These are phyloP conservation scores for Physocephala rufipes DNA, from an alignment of 2,888 invertebrate genomes.

Conservation along the genomic window DNA sequence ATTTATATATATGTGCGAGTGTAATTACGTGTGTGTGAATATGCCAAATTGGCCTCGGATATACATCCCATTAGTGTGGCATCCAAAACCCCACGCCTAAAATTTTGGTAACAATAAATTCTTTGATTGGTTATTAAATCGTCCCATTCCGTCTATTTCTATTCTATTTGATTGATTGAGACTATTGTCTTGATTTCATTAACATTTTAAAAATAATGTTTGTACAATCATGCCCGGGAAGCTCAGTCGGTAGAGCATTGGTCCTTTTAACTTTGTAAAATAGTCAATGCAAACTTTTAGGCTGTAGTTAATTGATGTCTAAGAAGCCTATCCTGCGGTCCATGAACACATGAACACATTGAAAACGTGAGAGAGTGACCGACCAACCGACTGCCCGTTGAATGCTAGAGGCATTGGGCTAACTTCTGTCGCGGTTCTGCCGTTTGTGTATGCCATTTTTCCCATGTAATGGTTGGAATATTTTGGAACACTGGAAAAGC, in stretches of 20 bases:
- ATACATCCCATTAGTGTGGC: conserved; percentile 21
- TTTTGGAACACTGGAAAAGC: too few relatives aligned
- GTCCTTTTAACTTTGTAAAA: conserved; percentile 21
- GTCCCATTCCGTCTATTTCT: background rate
- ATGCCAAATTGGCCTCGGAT: background rate
- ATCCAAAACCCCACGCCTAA: background rate
- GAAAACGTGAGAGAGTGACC: background rate
- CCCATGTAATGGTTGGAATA: too few relatives aligned
- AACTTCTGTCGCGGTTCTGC: too few relatives aligned
- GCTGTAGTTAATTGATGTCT: too few relatives aligned
- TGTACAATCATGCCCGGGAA: too few relatives aligned
- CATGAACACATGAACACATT: too few relatives aligned
- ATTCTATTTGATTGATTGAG: background rate
- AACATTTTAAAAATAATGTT: background rate
- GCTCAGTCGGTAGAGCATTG: too few relatives aligned
- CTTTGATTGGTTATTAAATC: background rate
- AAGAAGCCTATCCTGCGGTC: background rate
- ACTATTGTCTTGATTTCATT: background rate
- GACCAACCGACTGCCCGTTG: background rate
- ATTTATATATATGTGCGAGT: conserved; percentile 8
- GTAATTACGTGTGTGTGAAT: conserved; percentile 27
- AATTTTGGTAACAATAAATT: conserved; percentile 6
- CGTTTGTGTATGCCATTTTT: too few relatives aligned
- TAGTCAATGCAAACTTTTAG: too few relatives aligned
- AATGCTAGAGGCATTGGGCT: background rate